Evolutionary conservation across 2,797 vertebrate species (phyloP).

Genomic region (Atherinosoma microstoma): DNA sequence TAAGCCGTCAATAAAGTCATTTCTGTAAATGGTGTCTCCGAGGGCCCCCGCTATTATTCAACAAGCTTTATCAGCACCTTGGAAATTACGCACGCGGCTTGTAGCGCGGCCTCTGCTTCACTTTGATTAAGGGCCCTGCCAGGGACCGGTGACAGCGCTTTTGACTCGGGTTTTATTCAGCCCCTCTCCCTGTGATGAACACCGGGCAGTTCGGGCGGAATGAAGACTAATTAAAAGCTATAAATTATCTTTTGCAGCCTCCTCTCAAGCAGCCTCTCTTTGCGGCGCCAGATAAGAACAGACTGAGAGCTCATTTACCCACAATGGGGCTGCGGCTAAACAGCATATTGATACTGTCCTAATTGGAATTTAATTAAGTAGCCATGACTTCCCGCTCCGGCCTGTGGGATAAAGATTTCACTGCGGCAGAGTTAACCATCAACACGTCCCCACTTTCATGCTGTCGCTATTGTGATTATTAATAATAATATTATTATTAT

Average conservation of each 20-base stretch:
- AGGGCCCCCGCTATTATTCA: slow-evolving; percentile 95
- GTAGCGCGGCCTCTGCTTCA: slow-evolving; percentile 89
- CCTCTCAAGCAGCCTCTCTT: slow-evolving; percentile 75
- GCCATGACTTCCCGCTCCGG: slow-evolving; percentile 80
- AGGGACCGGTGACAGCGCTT: slow-evolving; percentile 94
- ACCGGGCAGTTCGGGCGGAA: slow-evolving; percentile 95
- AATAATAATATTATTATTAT: slow-evolving; percentile 55
- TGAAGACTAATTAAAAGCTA: slow-evolving; percentile 99
- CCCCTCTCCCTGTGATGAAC: slow-evolving; percentile 90
- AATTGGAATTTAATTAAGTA: slow-evolving; percentile 99
- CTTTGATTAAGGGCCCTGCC: slow-evolving; percentile 98
- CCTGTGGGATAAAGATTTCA: slow-evolving; percentile 98
- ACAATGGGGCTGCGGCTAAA: slow-evolving; percentile 94
- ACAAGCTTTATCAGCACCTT: slow-evolving; percentile 98
- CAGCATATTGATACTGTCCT: slow-evolving; percentile 97
- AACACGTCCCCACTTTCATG: slow-evolving; percentile 81
- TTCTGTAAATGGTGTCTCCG: slow-evolving; percentile 97
- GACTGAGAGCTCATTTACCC: slow-evolving; percentile 83
- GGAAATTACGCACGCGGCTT: slow-evolving; percentile 91
- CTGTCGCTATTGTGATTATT: slow-evolving; percentile 60
- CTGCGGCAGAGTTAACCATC: slow-evolving; percentile 90
- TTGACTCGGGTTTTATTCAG: slow-evolving; percentile 92
- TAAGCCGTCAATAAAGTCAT: slow-evolving; percentile 99
- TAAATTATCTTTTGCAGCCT: slow-evolving; percentile 93
- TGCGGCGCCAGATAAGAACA: slow-evolving; percentile 93